Evolutionary conservation across 92 coral and sea anemone species (phyloP), one percentile per base, ranked within the genome.

Genomic region (Epizoanthus scotinus): DNA sequence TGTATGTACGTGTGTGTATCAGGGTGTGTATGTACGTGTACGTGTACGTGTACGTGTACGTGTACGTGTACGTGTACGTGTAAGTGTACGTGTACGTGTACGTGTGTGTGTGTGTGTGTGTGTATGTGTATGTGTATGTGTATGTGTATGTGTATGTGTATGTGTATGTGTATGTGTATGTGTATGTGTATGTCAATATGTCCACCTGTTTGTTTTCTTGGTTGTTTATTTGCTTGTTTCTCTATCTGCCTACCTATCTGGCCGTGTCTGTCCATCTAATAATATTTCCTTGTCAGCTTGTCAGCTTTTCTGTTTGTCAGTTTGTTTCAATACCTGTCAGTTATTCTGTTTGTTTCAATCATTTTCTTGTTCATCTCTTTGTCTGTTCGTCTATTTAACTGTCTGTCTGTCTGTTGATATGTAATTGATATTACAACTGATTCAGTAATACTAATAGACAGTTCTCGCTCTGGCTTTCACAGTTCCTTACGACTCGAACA

Each of bases 401-500:
- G n/a, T n/a, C 15, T 62, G 38, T 62, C 38, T 25, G 0, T 62
- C 66, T 61, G 52, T 9, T 61, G 66, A 61, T 61, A 61, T 61
- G 1, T 61, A 5, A 17, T 10, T 47, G 52, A 47, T 47, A 5
- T 47, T 9, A 47, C 52, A 47, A 47, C 14, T 47, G 52, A n/a
- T 26, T 17, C 12, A 10, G 7, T 15, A 5, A 15, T 47, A 10
- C 2, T 15, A 5, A 15, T 47, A 8, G 31, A 14, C 14, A 2
- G n/a, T 8, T 15, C 13, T 24, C 25, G n/a, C 52, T 2, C 31
- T 53, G 55, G 52, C 12, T 63, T 47, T 55, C 62, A 17, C 75
- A 92, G 97, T 89, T 15, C 93, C 93, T 57, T 84, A 90, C 62
- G 90, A 92, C 47, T 88, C 93, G 5, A 88, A 89, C 63, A 92